Evolutionary conservation across 2,797 vertebrate genomes (phyloP), one percentile per base, ranked within the genome.

Genomic region (Gouania willdenowi): DNA sequence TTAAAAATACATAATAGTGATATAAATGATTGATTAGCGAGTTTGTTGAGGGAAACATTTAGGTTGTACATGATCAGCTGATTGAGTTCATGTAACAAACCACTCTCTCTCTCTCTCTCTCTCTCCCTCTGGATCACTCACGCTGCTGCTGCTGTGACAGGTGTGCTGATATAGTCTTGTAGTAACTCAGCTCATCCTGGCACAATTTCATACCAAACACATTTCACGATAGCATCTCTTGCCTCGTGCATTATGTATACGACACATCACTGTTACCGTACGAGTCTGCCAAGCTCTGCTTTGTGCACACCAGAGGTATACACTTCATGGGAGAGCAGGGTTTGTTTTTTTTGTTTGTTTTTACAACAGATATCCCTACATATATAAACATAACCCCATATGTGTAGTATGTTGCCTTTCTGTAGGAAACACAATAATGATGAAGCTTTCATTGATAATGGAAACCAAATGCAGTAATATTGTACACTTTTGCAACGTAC

Each of bases 11-110:
- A n/a, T n/a, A n/a, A n/a, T n/a, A n/a, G n/a, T n/a, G n/a, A n/a
- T n/a, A n/a, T n/a, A n/a, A n/a, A n/a, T n/a, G n/a, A n/a, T n/a
- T n/a, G n/a, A n/a, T n/a, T n/a, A n/a, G n/a, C n/a, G n/a, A n/a
- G n/a, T n/a, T n/a, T n/a, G n/a, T n/a, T n/a, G n/a, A n/a, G n/a
- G n/a, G n/a, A n/a, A 51, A 52, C 51, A 19, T 15, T 41, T 26
- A 41, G 56, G 57, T 43, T 18, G 11, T 39, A 41, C 35, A 32
- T 18, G 13, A 69, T 78, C 69, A 70, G 56, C 49, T 53, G 66
- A 71, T 50, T 70, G 17, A 5, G 21, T 54, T 75, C 55, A 66
- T 62, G 61, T 53, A 67, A 70, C n/a, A n/a, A n/a, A n/a, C n/a
- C n/a, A n/a, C n/a, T n/a, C n/a, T n/a, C n/a, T 49, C 24, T 51